Base-by-base conservation (phyloP, 1,140 invertebrate genomes). In the Galleria mellonella region DNA sequence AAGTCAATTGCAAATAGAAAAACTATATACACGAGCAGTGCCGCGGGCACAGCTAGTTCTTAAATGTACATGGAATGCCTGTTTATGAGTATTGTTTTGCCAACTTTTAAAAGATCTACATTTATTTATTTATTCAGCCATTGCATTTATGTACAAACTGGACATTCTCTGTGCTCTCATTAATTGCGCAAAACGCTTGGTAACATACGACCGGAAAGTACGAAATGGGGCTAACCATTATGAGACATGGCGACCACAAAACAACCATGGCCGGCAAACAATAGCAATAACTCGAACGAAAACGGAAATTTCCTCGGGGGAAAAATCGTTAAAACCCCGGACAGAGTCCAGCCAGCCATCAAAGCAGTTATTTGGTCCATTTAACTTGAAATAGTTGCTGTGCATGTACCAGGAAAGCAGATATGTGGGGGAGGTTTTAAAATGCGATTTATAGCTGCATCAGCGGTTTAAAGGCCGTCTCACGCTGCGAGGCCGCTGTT, bases 331-430 rank as follows among this genome's bases (percentile, higher is more conserved):
- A 64, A 73, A 65, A 61, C 47, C 44, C 48, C 58, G 59, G 60
- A 54, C 57, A 36, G 60, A 58, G 46, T 61, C 61, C 60, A 62
- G 62, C 50, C 47, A 55, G 55, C 58, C 57, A 72, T 71, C 68
- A 57, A 51, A 63, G 58, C 60, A 66, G 64, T 70, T 70, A 75
- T 70, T 69, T 69, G 69, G 66, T 69, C 73, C 66, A 77, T 77
- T 77, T 64, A 72, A 74, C 69, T 57, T 77, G 67, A 77, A 72
- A 74, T 74, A 77, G 62, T 68, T 63, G 55, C 59, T 37, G 43
- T 57, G 48, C 55, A 54, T 52, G 56, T 61, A 65, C 69, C 49
- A 58, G 64, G 55, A 50, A 54, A 39, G 56, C 56, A 57, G 55
- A 39, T 47, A 52, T 37, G 39, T 58, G 48, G 47, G 51, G 57